Percentiles rank a stretch among this genome's conserved stretches.
Conservation (phyloP, 2,113 vertebrate species). For the Malurus elegans region DNA sequence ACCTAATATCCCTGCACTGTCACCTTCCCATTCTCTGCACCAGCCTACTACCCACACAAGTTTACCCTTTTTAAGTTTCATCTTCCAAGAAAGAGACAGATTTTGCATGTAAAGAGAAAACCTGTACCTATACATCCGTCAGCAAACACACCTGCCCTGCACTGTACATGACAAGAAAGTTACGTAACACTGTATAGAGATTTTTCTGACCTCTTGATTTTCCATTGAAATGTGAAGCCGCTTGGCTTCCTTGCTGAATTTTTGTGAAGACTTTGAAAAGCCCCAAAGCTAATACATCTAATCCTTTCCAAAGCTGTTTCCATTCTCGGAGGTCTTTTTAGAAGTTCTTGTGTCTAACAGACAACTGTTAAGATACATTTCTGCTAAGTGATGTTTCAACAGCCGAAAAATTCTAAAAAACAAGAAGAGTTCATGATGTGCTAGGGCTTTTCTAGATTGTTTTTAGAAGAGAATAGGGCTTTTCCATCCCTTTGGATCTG, state of each 20-base stretch:
- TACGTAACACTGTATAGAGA: not conserved
- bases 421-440: not conserved
- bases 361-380: not conserved
- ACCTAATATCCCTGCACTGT: not conserved
- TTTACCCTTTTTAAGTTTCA: not conserved
- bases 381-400: not conserved
- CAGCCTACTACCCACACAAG: not conserved
- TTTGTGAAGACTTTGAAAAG: not conserved
- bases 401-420: not conserved
- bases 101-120: not conserved
- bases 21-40: not conserved
- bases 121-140: not conserved
- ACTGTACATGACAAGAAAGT: not conserved
- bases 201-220: constrained; percentile 1
- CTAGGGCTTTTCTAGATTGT: not conserved
- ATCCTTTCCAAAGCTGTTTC: not conserved
- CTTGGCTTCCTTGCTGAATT: not conserved
- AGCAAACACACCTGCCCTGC: not conserved
- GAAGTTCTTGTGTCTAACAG: not conserved
- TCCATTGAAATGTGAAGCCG: not conserved
- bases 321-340: not conserved
- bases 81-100: not conserved
- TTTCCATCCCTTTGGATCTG: not conserved
- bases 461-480: not conserved
- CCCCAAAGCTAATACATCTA: not conserved